Base-by-base conservation (phyloP, 2,113 vertebrate genomes). In the Xyliphius kryptos region DNA sequence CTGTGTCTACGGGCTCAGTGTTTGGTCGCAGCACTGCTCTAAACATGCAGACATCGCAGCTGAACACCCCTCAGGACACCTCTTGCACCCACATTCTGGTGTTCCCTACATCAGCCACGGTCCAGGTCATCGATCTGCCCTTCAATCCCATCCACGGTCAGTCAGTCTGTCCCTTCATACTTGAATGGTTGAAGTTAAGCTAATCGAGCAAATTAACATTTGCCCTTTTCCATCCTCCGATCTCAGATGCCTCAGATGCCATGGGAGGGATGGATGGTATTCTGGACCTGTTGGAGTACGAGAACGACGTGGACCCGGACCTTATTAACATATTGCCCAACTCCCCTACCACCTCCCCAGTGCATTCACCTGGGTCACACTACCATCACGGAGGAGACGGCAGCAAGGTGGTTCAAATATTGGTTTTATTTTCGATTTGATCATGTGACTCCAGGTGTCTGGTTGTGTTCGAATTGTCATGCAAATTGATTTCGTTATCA, bases 31-130 rank as follows among this genome's bases (percentile, higher is more conserved):
- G 93, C 82, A 97, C 95, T 68, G 94, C 95, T 3, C 84, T 98
- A 71, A 98, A 97, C 73, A 95, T 95, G 91, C 95, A 98, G 73
- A 96, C 95, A 0, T 95, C 95, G 1, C 94, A 97, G 82, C 87
- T 98, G 72, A 97, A 91, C 72, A 98, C 95, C 8, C 95, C 95
- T 17, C 93, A 97, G 81, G 95, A 98, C 80, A 98, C 93, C 0
- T 98, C 95, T 4, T 98, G 95, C 84, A 97, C 95, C 48, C 95
- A 98, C 56, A 97, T 98, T 62, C 87, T 98, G 48, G 95, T 98
- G 77, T 98, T 98, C 64, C 95, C 95, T 78, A 98, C 94, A 0
- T 98, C 95, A 20, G 94, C 95, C 3, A 91, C 91, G 61, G 93
- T 97, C 75, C 93, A 97, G 83, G 93, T 97, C 81, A 92, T 92